Evolutionary conservation across 2,888 invertebrate genomes (phyloP).

Genomic region (Syrista parreyssii): DNA sequence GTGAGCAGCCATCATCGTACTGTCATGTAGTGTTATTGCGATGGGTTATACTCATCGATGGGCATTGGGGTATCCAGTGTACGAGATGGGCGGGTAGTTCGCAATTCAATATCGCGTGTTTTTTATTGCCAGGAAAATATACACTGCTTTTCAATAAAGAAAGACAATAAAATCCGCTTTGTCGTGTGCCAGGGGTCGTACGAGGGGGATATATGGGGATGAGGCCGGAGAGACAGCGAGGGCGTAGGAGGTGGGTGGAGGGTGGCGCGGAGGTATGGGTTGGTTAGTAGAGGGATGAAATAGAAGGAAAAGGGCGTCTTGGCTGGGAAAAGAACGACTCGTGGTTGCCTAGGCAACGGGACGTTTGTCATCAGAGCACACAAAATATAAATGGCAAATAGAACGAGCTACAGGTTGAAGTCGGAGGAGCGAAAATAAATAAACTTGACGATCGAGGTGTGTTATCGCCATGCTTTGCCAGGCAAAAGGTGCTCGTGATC

Average conservation of each 20-base stretch:
- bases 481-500: constrained; percentile 18
- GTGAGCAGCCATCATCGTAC: background rate
- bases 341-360: constrained; percentile 15
- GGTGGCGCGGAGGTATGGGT: background rate
- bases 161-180: constrained; percentile 19
- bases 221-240: background rate
- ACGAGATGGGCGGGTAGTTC: constrained; percentile 1
- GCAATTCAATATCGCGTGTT: constrained; percentile 17
- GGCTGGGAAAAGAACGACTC: background rate
- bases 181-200: constrained; percentile 1
- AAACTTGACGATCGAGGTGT: constrained; percentile 12
- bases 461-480: background rate
- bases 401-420: constrained; percentile 44
- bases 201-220: background rate
- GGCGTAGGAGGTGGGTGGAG: background rate
- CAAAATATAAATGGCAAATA: constrained; percentile 45
- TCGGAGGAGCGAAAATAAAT: constrained; percentile 34
- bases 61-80: background rate
- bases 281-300: background rate
- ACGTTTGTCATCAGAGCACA: constrained; percentile 38
- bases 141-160: constrained; percentile 18
- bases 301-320: constrained; percentile 6
- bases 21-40: background rate
- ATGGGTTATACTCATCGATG: background rate
- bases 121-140: constrained; percentile 18